These are phyloP conservation scores for Calycopis cecrops DNA, from an alignment of 1,140 invertebrate species.

Conservation along the genomic window DNA sequence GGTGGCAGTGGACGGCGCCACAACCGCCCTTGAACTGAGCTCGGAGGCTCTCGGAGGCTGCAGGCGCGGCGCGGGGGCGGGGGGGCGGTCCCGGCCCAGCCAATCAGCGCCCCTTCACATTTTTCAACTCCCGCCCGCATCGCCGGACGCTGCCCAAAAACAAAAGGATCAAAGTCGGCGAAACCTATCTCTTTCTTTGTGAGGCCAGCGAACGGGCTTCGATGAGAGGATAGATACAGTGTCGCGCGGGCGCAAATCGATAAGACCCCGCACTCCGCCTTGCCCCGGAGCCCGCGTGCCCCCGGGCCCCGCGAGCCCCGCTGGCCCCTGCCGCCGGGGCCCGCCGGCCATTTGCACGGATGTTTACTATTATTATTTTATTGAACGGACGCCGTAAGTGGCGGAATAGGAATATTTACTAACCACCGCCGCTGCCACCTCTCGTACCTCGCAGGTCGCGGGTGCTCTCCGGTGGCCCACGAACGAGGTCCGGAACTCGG, in stretches of 20 bases:
- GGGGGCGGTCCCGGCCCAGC: slow-evolving; percentile 56
- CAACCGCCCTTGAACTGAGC: slow-evolving; percentile 69
- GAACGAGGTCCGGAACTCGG: background rate
- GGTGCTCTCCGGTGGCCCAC: background rate
- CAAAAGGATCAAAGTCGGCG: slow-evolving; percentile 73
- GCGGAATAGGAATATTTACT: slow-evolving; percentile 62
- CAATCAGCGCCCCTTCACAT: slow-evolving; percentile 72
- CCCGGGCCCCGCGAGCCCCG: slow-evolving; percentile 29
- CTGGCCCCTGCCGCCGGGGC: slow-evolving; percentile 32
- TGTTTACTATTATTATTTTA: slow-evolving; percentile 75
- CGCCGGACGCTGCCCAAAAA: slow-evolving; percentile 72
- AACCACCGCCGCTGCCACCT: slow-evolving; percentile 39
- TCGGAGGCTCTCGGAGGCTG: slow-evolving; percentile 49
- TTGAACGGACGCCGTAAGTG: slow-evolving; percentile 69
- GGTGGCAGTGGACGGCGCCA: slow-evolving; percentile 32
- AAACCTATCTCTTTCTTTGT: slow-evolving; percentile 75
- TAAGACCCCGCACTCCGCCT: slow-evolving; percentile 35
- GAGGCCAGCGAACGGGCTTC: slow-evolving; percentile 65
- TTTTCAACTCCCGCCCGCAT: slow-evolving; percentile 68
- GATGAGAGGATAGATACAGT: slow-evolving; percentile 72
- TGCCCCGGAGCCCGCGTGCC: slow-evolving; percentile 29
- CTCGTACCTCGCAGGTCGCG: slow-evolving; percentile 29
- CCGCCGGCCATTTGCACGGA: slow-evolving; percentile 70
- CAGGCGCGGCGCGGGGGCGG: slow-evolving; percentile 44
- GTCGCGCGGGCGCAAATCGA: slow-evolving; percentile 70